Evolutionary conservation across 2,797 vertebrate genomes (phyloP).

Genomic region (Mallotus villosus): DNA sequence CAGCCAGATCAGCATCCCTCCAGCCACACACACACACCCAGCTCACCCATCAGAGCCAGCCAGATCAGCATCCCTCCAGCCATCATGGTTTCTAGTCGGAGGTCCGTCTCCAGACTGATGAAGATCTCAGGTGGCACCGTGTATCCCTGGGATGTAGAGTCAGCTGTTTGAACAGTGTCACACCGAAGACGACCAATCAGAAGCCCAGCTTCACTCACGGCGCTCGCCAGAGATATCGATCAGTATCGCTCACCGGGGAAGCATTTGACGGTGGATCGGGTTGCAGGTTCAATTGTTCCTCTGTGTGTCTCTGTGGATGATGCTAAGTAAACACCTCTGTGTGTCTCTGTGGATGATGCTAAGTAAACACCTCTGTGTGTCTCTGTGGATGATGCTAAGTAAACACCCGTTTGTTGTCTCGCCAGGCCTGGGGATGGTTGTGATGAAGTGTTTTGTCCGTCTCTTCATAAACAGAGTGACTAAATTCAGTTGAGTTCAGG

Average conservation of each 20-base stretch:
- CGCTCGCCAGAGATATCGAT: not conserved
- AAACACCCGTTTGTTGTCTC: too few species aligned
- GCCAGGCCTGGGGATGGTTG: too few species aligned
- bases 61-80: constrained; percentile 6
- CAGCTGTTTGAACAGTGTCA: not conserved
- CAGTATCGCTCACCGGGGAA: not conserved
- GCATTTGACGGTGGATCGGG: not conserved
- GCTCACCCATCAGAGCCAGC: constrained; percentile 42
- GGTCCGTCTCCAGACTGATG: not conserved
- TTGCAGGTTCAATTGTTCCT: not conserved
- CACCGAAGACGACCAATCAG: not conserved
- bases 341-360: too few species aligned
- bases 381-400: too few species aligned
- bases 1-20: not conserved
- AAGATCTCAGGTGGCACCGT: not conserved
- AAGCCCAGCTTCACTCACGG: not conserved
- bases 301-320: too few species aligned
- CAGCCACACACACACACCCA: not conserved
- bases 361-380: too few species aligned
- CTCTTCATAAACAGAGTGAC: too few species aligned
- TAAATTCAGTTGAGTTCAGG: too few species aligned
- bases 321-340: too few species aligned
- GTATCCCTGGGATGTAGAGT: not conserved
- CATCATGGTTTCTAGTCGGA: constrained; percentile 35
- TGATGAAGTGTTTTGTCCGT: too few species aligned